Percentiles rank a stretch among this genome's conserved stretches.
These are phyloP conservation scores for Mormoops blainvillei DNA, from an alignment of 2,113 vertebrate species.

Conservation along the genomic window DNA sequence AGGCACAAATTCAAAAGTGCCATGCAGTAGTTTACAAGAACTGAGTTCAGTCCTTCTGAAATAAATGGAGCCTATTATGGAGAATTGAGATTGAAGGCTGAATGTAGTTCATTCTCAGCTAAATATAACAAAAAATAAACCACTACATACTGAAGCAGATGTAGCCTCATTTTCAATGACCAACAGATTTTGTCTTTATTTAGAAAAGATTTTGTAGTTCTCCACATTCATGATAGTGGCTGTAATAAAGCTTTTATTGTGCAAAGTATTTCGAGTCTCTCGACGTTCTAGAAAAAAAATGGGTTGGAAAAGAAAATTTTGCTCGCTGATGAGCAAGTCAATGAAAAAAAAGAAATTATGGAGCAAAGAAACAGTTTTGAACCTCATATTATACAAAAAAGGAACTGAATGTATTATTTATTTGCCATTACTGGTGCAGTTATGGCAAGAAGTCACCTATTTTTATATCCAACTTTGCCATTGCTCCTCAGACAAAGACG, in stretches of 20 bases:
- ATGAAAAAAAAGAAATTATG: background rate
- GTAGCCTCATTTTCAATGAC: background rate
- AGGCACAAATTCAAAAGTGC: background rate
- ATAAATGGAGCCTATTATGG: background rate
- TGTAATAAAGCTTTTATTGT: background rate
- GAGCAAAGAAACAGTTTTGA: background rate
- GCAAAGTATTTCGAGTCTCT: background rate
- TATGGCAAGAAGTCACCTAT: background rate
- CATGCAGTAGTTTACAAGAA: background rate
- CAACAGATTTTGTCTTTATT: background rate
- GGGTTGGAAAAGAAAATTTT: background rate
- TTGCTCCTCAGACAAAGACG: background rate
- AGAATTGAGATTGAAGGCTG: background rate
- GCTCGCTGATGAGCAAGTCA: background rate
- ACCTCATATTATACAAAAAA: background rate
- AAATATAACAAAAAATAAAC: background rate
- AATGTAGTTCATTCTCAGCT: background rate
- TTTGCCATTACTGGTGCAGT: background rate
- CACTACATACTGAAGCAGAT: background rate
- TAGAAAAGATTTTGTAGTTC: background rate
- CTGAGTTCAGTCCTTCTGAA: background rate
- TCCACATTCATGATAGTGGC: background rate
- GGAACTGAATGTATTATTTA: background rate
- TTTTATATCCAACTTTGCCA: background rate
- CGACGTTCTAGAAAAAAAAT: background rate